Evolutionary conservation across 2,797 vertebrate genomes (phyloP).

Genomic region (Falco naumanni): DNA sequence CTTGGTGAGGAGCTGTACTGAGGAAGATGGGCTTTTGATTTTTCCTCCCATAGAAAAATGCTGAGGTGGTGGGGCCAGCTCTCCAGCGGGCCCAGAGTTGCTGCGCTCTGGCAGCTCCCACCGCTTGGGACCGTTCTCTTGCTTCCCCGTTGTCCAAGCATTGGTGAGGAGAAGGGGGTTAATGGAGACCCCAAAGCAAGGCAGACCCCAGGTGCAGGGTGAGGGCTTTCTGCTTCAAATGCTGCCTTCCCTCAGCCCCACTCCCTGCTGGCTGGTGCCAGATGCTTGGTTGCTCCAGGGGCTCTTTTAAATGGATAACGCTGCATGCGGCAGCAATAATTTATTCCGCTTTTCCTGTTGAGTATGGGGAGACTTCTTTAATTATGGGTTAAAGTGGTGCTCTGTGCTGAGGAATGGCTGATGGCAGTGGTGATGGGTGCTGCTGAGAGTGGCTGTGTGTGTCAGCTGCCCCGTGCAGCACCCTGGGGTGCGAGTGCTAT

Average conservation of each 20-base stretch:
- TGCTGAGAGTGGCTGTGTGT: background rate
- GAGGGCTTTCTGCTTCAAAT: background rate
- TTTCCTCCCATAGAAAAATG: background rate
- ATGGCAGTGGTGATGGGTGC: background rate
- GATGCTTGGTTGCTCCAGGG: background rate
- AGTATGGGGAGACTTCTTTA: background rate
- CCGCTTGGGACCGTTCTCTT: accelerated
- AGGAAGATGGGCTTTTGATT: background rate
- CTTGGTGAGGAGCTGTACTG: background rate
- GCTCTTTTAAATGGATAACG: background rate
- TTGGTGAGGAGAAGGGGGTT: background rate
- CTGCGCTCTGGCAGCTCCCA: background rate
- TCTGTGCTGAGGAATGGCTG: background rate
- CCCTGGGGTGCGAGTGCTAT: background rate
- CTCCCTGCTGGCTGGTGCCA: background rate
- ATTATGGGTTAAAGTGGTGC: background rate
- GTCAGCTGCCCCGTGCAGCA: background rate
- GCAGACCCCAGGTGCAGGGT: background rate
- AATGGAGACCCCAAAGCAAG: background rate
- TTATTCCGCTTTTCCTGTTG: background rate
- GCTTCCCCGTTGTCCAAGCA: background rate
- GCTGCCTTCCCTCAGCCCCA: accelerated
- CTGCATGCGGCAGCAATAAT: accelerated
- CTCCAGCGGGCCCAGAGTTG: background rate
- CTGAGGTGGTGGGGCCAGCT: background rate